Conservation (phyloP, 1,140 invertebrate genomes). For the Oreohelix idahoensis region DNA sequence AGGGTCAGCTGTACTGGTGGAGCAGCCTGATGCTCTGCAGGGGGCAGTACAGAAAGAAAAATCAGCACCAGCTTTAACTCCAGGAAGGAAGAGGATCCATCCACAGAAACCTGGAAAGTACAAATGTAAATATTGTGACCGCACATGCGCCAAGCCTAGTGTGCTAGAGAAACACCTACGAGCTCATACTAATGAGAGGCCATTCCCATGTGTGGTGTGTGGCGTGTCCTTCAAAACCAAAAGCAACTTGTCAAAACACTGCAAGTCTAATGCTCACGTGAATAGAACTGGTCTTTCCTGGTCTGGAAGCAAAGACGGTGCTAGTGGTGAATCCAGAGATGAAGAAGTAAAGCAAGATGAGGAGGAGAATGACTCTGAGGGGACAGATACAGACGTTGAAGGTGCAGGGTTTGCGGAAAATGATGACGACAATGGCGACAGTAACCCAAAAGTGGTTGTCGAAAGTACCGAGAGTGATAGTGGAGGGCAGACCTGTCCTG, state of each 20-base stretch:
- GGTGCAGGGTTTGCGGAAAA: constrained; percentile 19
- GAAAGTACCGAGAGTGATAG: not conserved
- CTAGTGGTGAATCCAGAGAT: constrained; percentile 41
- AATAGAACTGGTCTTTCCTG: constrained; percentile 29
- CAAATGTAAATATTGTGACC: constrained; percentile 89
- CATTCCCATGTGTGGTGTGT: constrained; percentile 89
- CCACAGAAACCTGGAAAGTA: constrained; percentile 76
- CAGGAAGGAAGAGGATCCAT: constrained; percentile 55
- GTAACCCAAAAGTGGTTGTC: constrained; percentile 4
- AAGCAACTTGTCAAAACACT: constrained; percentile 94
- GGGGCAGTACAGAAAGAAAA: constrained; percentile 9
- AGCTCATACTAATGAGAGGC: constrained; percentile 89
- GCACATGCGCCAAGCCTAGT: constrained; percentile 92
- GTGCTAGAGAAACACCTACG: constrained; percentile 94
- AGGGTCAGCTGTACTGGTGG: constrained; percentile 20
- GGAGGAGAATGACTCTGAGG: constrained; percentile 44
- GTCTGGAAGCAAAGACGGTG: constrained; percentile 19
- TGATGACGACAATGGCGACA: not conserved
- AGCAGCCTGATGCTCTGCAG: not conserved
- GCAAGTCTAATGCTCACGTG: constrained; percentile 84
- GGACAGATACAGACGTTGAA: constrained; percentile 30
- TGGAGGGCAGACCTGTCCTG: not conserved
- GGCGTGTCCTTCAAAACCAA: constrained; percentile 95
- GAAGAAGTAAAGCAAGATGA: constrained; percentile 40
- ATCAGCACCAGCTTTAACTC: not conserved